Evolutionary conservation across 35 echinoderm and acorn worm genomes (phyloP).

Genomic region (Heliocidaris erythrogramma): DNA sequence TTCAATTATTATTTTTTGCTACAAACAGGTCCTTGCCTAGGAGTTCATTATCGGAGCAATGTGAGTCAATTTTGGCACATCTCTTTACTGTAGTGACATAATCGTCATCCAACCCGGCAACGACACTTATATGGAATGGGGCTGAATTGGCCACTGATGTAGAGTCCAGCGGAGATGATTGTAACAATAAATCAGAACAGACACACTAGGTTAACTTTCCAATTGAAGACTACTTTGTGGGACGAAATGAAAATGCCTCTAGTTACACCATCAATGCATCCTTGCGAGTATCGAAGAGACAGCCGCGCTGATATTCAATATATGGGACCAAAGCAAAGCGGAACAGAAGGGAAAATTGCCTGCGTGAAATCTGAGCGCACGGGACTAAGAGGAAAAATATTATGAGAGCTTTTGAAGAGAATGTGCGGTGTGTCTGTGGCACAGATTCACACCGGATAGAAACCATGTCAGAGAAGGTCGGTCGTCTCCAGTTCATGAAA

Average conservation of each 20-base stretch:
- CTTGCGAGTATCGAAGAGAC: slow-evolving; percentile 32
- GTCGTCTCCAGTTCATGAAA: not conserved
- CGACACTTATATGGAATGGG: not conserved
- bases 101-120: not conserved
- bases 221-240: not conserved
- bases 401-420: slow-evolving; percentile 37
- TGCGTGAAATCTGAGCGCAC: slow-evolving; percentile 42
- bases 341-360: slow-evolving; percentile 44
- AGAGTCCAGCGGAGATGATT: not conserved
- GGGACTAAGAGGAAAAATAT: slow-evolving; percentile 55
- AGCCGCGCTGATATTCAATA: slow-evolving; percentile 30
- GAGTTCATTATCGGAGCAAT: too few species aligned
- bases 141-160: not conserved
- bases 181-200: not conserved
- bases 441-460: slow-evolving; percentile 35
- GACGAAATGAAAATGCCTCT: slow-evolving; percentile 18
- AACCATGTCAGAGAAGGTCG: not conserved
- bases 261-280: slow-evolving; percentile 18
- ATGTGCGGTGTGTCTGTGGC: slow-evolving; percentile 42
- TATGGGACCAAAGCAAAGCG: slow-evolving; percentile 32
- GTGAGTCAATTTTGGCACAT: not conserved
- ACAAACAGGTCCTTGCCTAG: too few species aligned
- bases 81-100: not conserved
- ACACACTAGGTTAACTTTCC: not conserved
- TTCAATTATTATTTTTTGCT: too few species aligned